phyloP scores from a whole-genome alignment of 2,797 vertebrate species.

The Staurois parvus region DNA sequence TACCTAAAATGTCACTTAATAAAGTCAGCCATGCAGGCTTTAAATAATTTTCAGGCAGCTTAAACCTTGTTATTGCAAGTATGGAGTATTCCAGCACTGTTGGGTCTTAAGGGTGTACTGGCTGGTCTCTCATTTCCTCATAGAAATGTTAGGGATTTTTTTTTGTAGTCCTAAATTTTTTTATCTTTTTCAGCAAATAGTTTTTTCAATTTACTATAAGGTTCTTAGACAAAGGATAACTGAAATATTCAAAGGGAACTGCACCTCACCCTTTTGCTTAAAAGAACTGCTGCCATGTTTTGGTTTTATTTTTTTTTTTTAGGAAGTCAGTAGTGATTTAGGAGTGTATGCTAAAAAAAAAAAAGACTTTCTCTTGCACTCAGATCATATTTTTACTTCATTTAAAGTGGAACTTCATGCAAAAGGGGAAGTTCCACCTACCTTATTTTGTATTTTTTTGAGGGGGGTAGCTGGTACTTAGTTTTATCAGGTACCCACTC shows the following conservation, averaged over 20 bases:
- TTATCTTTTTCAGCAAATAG: too few species aligned
- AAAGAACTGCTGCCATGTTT: background rate
- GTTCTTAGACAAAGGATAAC: background rate
- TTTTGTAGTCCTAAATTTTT: too few species aligned
- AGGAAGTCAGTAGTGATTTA: background rate
- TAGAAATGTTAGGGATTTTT: background rate
- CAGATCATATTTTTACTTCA: too few species aligned
- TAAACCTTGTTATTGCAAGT: background rate
- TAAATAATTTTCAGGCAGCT: too few species aligned
- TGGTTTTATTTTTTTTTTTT: background rate
- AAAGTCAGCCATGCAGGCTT: background rate
- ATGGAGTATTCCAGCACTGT: background rate
- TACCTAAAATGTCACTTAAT: background rate
- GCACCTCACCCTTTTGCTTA: background rate
- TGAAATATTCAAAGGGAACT: too few species aligned
- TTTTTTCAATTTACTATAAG: too few species aligned
- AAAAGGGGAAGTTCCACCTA: too few species aligned
- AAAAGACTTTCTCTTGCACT: background rate
- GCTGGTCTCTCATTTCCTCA: background rate
- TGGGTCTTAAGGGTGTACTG: background rate
- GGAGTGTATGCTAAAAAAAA: background rate
- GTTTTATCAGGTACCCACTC: too few species aligned
- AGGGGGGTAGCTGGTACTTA: too few species aligned
- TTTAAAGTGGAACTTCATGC: too few species aligned
- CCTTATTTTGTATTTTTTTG: too few species aligned